These are phyloP conservation scores for Drosophila prostipennis DNA, from an alignment of 2,888 invertebrate genomes.

Conservation along the genomic window DNA sequence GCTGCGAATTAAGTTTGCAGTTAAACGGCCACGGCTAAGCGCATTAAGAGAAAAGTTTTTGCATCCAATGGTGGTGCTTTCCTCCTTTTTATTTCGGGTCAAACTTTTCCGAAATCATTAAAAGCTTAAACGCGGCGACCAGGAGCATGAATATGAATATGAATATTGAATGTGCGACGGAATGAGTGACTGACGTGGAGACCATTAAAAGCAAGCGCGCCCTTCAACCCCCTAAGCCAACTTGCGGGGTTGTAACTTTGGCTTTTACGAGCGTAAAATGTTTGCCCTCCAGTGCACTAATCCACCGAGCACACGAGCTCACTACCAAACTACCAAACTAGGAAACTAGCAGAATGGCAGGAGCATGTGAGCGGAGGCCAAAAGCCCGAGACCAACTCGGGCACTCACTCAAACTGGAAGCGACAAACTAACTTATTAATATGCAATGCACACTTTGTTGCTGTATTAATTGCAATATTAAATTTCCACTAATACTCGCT, in stretches of 20 bases:
- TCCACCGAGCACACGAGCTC: conserved; percentile 25
- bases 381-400: conserved; percentile 54
- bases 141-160: conserved; percentile 52
- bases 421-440: conserved; percentile 76
- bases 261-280: conserved; percentile 68
- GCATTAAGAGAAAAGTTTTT: conserved; percentile 66
- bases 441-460: conserved; percentile 79
- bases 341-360: conserved; percentile 3
- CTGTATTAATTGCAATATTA: conserved; percentile 80
- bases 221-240: conserved; percentile 54
- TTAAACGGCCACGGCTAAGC: conserved; percentile 74
- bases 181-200: conserved; percentile 25
- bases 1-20: conserved; percentile 69
- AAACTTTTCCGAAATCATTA: conserved; percentile 56
- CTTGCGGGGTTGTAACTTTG: conserved; percentile 71
- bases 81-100: conserved; percentile 8
- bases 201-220: conserved; percentile 61
- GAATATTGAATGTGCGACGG: conserved; percentile 66
- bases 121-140: conserved; percentile 60
- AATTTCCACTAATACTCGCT: conserved; percentile 78
- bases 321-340: conserved; percentile 23
- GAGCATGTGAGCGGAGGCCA: conserved; percentile 19
- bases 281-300: conserved; percentile 65
- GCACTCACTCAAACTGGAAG: conserved; percentile 54
- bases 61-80: conserved; percentile 19